Conservation (phyloP, 2,113 vertebrate species). For the Dicaeum eximium region DNA sequence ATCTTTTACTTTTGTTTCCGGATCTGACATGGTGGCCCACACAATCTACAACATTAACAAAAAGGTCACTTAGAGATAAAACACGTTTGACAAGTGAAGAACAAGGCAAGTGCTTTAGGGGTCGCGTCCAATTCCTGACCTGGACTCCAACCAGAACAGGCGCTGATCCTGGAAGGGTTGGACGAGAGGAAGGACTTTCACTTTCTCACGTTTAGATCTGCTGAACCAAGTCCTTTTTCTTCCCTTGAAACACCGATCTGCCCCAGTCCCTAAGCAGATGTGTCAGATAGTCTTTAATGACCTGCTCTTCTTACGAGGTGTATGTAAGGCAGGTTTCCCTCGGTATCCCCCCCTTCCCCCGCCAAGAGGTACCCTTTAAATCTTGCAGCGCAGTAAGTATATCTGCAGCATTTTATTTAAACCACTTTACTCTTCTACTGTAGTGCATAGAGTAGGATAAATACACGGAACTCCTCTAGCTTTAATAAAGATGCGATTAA, state of each 20-base stretch:
- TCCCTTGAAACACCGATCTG: slow-evolving; percentile 3
- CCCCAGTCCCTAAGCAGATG: neutral
- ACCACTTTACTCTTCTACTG: neutral
- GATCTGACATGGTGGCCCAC: slow-evolving; percentile 72
- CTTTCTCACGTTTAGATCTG: slow-evolving; percentile 34
- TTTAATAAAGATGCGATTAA: neutral
- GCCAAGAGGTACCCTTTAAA: neutral
- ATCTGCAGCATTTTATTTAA: slow-evolving; percentile 1
- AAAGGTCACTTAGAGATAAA: slow-evolving; percentile 76
- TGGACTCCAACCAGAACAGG: slow-evolving; percentile 65
- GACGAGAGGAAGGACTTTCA: slow-evolving; percentile 41
- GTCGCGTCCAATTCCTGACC: slow-evolving; percentile 70
- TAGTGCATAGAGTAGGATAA: neutral
- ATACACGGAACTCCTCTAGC: neutral
- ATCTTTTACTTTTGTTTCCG: slow-evolving; percentile 70
- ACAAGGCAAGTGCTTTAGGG: slow-evolving; percentile 68
- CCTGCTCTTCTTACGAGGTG: neutral
- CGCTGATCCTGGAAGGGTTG: slow-evolving; percentile 34
- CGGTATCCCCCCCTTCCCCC: neutral
- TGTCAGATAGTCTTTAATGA: slow-evolving; percentile 17
- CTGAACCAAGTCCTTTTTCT: slow-evolving; percentile 11
- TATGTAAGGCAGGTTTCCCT: neutral
- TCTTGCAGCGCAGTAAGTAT: neutral
- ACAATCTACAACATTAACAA: slow-evolving; percentile 68
- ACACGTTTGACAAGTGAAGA: slow-evolving; percentile 73